Conservation (phyloP, 1,140 invertebrate species). For the Wiebesia pumilae region DNA sequence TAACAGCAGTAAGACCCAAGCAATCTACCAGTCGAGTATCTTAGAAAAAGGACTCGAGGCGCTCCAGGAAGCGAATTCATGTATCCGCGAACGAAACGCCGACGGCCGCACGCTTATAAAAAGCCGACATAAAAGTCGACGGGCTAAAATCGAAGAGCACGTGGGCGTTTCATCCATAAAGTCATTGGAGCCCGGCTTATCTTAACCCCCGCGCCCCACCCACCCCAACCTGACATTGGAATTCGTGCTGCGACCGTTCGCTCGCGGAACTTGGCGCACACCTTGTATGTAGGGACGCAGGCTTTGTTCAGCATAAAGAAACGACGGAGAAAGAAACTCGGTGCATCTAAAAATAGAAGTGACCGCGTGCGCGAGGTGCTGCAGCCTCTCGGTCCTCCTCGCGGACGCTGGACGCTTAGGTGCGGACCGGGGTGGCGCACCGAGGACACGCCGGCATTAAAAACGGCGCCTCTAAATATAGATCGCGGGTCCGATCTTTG, state of each 20-base stretch:
- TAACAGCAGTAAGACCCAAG: no score
- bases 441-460: neutral
- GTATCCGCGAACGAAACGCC: no score
- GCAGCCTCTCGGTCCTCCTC: neutral
- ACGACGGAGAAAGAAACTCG: constrained; percentile 68
- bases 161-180: neutral
- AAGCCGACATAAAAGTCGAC: neutral
- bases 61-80: no score
- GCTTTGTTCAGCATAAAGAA: constrained; percentile 71
- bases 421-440: no score
- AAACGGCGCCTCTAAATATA: neutral
- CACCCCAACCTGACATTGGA: no score
- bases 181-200: constrained; percentile 28
- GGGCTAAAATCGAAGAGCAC: neutral
- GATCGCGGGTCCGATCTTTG: neutral
- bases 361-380: constrained; percentile 52
- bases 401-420: neutral
- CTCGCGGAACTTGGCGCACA: constrained; percentile 57
- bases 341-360: constrained; percentile 75
- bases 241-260: no score
- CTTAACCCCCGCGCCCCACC: constrained; percentile 42
- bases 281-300: constrained; percentile 64
- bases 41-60: no score
- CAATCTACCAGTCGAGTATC: no score
- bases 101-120: neutral